Evolutionary conservation across 2,888 invertebrate genomes (phyloP), one percentile per base, ranked within the genome.

Genomic region (Rhamnusium bicolor): DNA sequence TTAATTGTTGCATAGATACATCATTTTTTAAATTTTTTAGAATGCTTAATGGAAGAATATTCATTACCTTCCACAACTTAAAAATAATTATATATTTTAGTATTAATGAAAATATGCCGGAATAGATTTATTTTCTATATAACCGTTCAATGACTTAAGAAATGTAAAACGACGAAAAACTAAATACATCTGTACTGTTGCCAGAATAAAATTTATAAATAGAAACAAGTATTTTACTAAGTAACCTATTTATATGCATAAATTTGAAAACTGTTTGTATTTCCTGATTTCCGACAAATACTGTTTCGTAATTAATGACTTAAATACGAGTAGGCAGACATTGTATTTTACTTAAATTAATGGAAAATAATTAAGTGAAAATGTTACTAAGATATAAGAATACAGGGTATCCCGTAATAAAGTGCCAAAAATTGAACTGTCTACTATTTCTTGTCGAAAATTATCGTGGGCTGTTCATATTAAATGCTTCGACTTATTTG

Each of bases 201-300:
- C 69, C 69, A 69, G 62, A 32, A 46, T 6, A 24, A 40, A 29
- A n/a, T 53, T 53, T 69, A 69, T 51, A 69, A 69, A 69, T 69
- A 69, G 62, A 54, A 32, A 4, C 29, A 69, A 62, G 62, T 69
- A 69, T 69, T 69, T 62, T 69, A 61, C 51, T 69, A n/a, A n/a
- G n/a, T n/a, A 69, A 69, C 69, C 69, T 69, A 69, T 69, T 69
- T 69, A 62, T 62, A 69, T 54, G 29, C 27, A 24, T 46, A 53
- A 51, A 69, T 53, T 51, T 62, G 53, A 58, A 18, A 46, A 69
- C 53, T 40, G 53, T 49, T 29, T 62, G 49, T 8, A 62, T 62
- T 62, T 69, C 49, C 62, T 62, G 51, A 62, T 69, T 51, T 69
- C 69, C 69, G 60, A 69, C 51, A 61, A 60, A 51, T 60, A 60